phyloP scores from a whole-genome alignment of 1,140 invertebrate genomes.

The Galendromus occidentalis region DNA sequence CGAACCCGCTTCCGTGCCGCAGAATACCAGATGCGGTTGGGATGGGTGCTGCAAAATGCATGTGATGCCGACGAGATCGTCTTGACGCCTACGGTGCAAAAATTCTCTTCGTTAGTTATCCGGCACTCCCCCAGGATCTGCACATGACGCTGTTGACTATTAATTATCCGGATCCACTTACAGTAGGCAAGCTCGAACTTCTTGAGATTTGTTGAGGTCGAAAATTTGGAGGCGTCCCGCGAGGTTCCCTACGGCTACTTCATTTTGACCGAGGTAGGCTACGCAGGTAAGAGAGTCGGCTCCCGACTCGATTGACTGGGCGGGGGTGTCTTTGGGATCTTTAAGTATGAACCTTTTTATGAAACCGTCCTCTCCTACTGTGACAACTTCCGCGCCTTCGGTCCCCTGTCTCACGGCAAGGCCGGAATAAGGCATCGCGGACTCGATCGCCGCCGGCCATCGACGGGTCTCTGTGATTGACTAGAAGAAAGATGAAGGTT shows the following conservation, averaged over 20 bases:
- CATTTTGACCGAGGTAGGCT: neutral
- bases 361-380: neutral
- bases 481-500: neutral
- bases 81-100: no score
- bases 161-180: no score
- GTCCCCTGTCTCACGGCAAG: neutral
- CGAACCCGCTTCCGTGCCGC: conserved; percentile 6
- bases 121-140: no score
- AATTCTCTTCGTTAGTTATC: no score
- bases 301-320: neutral
- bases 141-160: no score
- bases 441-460: neutral
- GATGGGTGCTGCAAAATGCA: conserved; percentile 1
- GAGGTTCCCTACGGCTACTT: neutral
- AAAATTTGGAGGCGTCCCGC: neutral
- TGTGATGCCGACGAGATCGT: conserved; percentile 3
- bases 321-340: neutral
- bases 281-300: neutral
- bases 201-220: neutral
- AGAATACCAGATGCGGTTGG: neutral
- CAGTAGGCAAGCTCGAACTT: conserved; percentile 1
- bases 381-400: conserved; percentile 3
- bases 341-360: neutral
- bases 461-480: neutral
- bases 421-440: neutral